Conservation (phyloP, 2,888 invertebrate species). For the Drosophila atripex region DNA sequence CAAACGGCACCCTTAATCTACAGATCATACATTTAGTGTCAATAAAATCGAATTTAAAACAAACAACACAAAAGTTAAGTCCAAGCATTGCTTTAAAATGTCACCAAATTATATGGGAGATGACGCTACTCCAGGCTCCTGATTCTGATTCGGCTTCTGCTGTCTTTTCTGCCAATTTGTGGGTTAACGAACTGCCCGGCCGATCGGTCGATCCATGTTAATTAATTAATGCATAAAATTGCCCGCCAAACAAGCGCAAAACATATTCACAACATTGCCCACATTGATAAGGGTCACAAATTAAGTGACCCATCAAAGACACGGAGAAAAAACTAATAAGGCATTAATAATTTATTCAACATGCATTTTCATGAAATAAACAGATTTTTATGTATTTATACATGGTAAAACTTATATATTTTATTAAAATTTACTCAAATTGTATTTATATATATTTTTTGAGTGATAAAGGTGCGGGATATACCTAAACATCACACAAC, state of each 20-base stretch:
- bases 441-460: not conserved
- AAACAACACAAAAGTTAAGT: constrained; percentile 44
- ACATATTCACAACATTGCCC: constrained; percentile 62
- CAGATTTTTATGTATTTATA: no score
- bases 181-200: constrained; percentile 69
- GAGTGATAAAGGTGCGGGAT: constrained; percentile 15
- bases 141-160: constrained; percentile 6
- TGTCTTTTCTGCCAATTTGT: constrained; percentile 16
- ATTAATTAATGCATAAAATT: constrained; percentile 71
- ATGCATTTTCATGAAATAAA: no score
- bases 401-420: no score
- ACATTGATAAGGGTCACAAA: constrained; percentile 71
- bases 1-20: constrained; percentile 46
- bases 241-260: constrained; percentile 51
- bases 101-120: constrained; percentile 39
- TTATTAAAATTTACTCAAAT: no score
- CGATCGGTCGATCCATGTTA: constrained; percentile 17
- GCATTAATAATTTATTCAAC: no score
- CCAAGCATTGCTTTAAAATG: constrained; percentile 35
- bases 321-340: not conserved
- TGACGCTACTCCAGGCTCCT: constrained; percentile 11
- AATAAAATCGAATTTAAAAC: constrained; percentile 60
- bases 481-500: constrained; percentile 14
- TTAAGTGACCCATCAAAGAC: constrained; percentile 42
- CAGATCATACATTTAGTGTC: constrained; percentile 41